Evolutionary conservation across 2,113 vertebrate species (phyloP), one percentile per base, ranked within the genome.

Genomic region (Oreochromis spilurus): DNA sequence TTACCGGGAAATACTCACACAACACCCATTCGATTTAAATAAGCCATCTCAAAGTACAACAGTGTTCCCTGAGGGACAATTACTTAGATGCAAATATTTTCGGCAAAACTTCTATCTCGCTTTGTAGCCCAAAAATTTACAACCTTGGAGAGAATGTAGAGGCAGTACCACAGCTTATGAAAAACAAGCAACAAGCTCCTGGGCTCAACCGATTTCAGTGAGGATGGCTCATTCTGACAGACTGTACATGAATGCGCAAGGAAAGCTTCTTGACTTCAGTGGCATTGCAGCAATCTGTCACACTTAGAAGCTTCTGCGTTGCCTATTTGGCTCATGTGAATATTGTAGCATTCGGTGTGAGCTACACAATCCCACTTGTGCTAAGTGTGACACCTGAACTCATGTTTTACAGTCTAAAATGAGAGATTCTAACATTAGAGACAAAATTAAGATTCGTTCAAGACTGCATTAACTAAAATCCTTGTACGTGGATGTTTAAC

Each of bases 241-340:
- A 75, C 83, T 83, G 78, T 79, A 88, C 92, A 85, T 5, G 55
- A 91, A 58, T 75, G 88, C 58, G 82, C 79, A 89, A 86, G 91
- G 91, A 83, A 91, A 91, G 72, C 78, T 90, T 82, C 57, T 88
- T 84, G 91, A 95, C 93, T 93, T 88, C 60, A 16, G 79, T 86
- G 90, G 89, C 85, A 93, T 90, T 89, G 87, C 75, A 82, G 91
- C 89, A 89, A 91, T 94, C 91, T 84, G 87, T 91, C 93, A 94
- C 90, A 90, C 84, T 90, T 58, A 85, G 81, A 85, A 53, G 91
- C 79, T 85, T 84, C 84, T 82, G 81, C 75, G 88, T 87, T 82
- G 84, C 90, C 87, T 84, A 31, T 93, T 92, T 88, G 92, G 86
- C 86, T 19, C 9, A 87, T 84, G 92, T 91, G 86, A 94, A 92